Conservation (phyloP, 2,888 invertebrate genomes). For the Calameuta idolon region DNA sequence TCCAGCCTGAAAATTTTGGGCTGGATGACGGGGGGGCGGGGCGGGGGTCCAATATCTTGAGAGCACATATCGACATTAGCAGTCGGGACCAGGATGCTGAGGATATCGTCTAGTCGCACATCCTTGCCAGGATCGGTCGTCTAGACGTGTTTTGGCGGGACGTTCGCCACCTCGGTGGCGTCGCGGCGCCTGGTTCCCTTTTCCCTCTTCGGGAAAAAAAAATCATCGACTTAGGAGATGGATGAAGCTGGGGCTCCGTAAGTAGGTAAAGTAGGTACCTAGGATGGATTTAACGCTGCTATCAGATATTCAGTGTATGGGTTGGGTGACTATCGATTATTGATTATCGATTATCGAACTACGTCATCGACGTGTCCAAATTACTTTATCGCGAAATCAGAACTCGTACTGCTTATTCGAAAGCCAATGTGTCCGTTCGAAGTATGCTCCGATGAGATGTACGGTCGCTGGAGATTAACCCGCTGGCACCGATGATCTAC, state of each 20-base stretch:
- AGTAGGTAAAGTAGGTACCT: too few relatives aligned
- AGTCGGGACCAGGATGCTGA: background rate
- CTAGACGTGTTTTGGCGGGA: too few relatives aligned
- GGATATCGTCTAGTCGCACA: slow-evolving; percentile 9
- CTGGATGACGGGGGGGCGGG: too few relatives aligned
- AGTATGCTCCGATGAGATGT: slow-evolving; percentile 20
- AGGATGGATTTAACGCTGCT: background rate
- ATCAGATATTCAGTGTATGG: background rate
- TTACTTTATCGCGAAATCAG: background rate
- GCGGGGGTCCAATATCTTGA: too few relatives aligned
- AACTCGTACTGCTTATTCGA: background rate
- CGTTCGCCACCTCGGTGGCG: too few relatives aligned
- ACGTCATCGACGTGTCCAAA: background rate
- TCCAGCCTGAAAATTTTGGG: too few relatives aligned
- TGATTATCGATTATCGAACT: background rate
- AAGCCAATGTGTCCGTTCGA: background rate
- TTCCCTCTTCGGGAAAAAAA: too few relatives aligned
- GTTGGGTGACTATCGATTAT: too few relatives aligned
- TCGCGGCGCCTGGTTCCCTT: too few relatives aligned
- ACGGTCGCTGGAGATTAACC: slow-evolving; percentile 27
- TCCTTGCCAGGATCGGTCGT: background rate
- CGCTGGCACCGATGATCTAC: slow-evolving; percentile 53
- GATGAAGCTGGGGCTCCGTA: too few relatives aligned
- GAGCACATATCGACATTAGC: too few relatives aligned
- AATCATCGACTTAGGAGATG: too few relatives aligned